phyloP scores from a whole-genome alignment of 2,113 vertebrate species.

The Pseudolaguvia tuberculata region DNA sequence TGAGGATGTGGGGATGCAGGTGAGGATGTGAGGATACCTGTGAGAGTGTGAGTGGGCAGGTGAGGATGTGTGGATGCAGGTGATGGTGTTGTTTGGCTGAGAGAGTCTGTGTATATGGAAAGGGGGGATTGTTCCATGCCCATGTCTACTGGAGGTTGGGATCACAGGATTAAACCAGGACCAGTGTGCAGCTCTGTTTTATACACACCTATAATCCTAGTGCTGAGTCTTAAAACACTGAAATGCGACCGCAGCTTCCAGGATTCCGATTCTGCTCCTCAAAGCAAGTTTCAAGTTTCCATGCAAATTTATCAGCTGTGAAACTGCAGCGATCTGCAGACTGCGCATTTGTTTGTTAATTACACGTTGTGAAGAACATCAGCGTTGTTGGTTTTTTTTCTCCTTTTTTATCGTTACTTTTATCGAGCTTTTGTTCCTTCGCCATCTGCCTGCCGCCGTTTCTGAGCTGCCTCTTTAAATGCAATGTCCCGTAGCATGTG shows the following conservation, averaged over 20 bases:
- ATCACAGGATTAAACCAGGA: neutral
- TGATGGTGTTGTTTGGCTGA: too few species aligned
- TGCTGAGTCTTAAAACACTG: too few species aligned
- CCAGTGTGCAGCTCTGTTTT: too few species aligned
- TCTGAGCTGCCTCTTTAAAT: conserved; percentile 29
- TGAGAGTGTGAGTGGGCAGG: too few species aligned
- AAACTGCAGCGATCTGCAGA: neutral
- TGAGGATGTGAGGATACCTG: too few species aligned
- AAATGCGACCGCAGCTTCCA: neutral
- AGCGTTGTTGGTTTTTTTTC: neutral
- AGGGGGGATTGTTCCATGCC: too few species aligned
- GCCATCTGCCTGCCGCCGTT: conserved; percentile 36
- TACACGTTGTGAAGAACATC: conserved; percentile 16
- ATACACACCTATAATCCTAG: too few species aligned
- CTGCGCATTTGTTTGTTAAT: conserved; percentile 35
- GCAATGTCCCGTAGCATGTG: conserved; percentile 46
- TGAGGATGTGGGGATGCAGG: too few species aligned
- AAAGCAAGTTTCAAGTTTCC: neutral
- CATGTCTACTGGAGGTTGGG: too few species aligned
- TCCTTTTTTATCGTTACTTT: neutral
- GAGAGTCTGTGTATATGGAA: too few species aligned
- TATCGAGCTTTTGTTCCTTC: conserved; percentile 1
- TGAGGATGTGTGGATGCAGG: too few species aligned
- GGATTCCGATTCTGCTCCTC: neutral
- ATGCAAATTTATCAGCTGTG: conserved; percentile 14